Evolutionary conservation across 2,888 invertebrate genomes (phyloP).

Genomic region (Dolichopus griseipennis): DNA sequence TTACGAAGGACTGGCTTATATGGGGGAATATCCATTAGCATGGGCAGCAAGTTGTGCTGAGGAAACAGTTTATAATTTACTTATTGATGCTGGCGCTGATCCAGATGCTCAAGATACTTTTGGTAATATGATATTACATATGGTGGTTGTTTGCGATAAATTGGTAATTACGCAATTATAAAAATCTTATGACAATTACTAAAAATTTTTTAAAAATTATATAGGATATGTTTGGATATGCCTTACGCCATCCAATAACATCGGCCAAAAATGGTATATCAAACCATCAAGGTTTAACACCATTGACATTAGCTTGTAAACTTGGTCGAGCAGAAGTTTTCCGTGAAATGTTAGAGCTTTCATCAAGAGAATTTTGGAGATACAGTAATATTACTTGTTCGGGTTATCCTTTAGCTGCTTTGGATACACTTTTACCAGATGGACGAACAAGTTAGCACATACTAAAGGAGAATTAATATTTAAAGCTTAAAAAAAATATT

Average conservation of each 20-base stretch:
- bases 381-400: slow-evolving; percentile 98
- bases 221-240: slow-evolving; percentile 98
- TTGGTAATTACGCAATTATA: slow-evolving; percentile 53
- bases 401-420: slow-evolving; percentile 89
- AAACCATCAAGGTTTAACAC: slow-evolving; percentile 85
- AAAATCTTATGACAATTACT: background rate
- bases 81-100: slow-evolving; percentile 85
- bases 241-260: slow-evolving; percentile 84
- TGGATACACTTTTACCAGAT: slow-evolving; percentile 90
- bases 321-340: slow-evolving; percentile 94
- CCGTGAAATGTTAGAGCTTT: slow-evolving; percentile 94
- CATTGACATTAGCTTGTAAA: slow-evolving; percentile 91
- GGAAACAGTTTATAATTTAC: slow-evolving; percentile 91
- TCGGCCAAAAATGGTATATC: slow-evolving; percentile 87
- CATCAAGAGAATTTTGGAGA: slow-evolving; percentile 95
- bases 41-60: slow-evolving; percentile 98
- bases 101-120: slow-evolving; percentile 94
- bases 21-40: slow-evolving; percentile 93
- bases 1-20: slow-evolving; percentile 93
- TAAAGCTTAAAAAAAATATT: no score
- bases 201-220: slow-evolving; percentile 19
- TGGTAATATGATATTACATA: slow-evolving; percentile 98
- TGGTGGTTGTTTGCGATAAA: slow-evolving; percentile 98
- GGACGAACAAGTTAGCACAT: slow-evolving; percentile 76
- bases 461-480: background rate